Base-by-base conservation (phyloP, 2,888 invertebrate genomes). In the Phragmatobia fuliginosa region DNA sequence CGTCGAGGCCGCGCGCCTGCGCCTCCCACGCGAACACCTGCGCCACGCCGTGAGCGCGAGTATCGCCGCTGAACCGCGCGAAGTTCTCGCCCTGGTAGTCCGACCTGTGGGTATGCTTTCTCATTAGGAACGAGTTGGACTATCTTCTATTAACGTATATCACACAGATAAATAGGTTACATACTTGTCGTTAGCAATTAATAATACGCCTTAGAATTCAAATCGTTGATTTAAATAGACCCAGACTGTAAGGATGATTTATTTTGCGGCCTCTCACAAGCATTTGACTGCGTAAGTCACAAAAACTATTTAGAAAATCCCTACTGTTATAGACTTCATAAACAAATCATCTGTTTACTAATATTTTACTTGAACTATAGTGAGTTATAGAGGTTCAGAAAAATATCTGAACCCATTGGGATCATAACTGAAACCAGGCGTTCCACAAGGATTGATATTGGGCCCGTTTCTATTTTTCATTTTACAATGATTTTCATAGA, bases 21-120 rank as follows among this genome's bases (percentile, higher is more conserved):
- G 99, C 99, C 87, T 99, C 99, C 99, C 99, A 99, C 5, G 99
- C 99, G 96, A 99, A 99, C 87, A 99, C 89, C 89, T 99, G 99
- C 25, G 99, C 98, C 21, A 96, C 97, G 1, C 99, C 98, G 92
- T 99, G 99, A 72, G 97, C 96, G 58, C 96, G 96, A 1, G 99
- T 99, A 92, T 99, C 99, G 18, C 99, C 99, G 56, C 98, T 97
- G 90, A 98, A 98, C 3, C 99, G 96, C 2, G 98, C 98, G 94
- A 99, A 99, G 94, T 99, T 99, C 94, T 99, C 99, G 38, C 99
- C 99, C 31, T 97, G 96, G 94, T 98, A 99, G 83, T 98, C 97
- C 0, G 93, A 92, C 64, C 94, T 94, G 25, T n/a, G n/a, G n/a
- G n/a, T n/a, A n/a, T n/a, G n/a, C n/a, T n/a, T n/a, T n/a, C n/a